Evolutionary conservation across 2,113 vertebrate species (phyloP).

Genomic region (Micromys minutus): DNA sequence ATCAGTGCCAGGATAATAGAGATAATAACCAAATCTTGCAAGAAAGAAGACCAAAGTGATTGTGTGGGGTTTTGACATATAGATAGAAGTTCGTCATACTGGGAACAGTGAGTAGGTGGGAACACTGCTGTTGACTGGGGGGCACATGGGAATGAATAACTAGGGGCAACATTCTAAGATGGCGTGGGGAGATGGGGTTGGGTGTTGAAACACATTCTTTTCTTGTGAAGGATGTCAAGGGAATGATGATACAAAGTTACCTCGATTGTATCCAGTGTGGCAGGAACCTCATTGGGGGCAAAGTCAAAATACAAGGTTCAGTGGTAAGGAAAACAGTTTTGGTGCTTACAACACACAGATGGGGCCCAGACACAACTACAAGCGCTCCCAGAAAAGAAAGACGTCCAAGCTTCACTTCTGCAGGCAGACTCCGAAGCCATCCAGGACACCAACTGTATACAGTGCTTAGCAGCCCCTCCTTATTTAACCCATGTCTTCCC

Average conservation of each 20-base stretch:
- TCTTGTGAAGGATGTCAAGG: background rate
- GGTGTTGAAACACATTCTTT: background rate
- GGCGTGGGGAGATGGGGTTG: background rate
- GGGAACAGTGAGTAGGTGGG: background rate
- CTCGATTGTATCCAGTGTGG: background rate
- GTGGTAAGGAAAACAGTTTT: background rate
- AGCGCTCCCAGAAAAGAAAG: background rate
- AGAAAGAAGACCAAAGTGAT: background rate
- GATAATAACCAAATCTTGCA: background rate
- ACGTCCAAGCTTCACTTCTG: background rate
- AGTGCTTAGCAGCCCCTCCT: background rate
- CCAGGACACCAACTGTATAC: background rate
- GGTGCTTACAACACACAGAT: background rate
- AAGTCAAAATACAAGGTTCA: background rate
- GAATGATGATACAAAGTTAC: background rate
- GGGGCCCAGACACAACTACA: background rate
- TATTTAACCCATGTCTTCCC: background rate
- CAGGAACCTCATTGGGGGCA: background rate
- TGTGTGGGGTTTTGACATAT: conserved; percentile 31
- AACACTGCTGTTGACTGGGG: background rate
- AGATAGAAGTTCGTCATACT: background rate
- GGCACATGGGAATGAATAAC: no score
- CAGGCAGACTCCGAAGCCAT: background rate
- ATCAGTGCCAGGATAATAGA: background rate
- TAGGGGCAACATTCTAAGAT: background rate